Evolutionary conservation across 2,113 vertebrate genomes (phyloP).

Genomic region (Zosterops pallidus): DNA sequence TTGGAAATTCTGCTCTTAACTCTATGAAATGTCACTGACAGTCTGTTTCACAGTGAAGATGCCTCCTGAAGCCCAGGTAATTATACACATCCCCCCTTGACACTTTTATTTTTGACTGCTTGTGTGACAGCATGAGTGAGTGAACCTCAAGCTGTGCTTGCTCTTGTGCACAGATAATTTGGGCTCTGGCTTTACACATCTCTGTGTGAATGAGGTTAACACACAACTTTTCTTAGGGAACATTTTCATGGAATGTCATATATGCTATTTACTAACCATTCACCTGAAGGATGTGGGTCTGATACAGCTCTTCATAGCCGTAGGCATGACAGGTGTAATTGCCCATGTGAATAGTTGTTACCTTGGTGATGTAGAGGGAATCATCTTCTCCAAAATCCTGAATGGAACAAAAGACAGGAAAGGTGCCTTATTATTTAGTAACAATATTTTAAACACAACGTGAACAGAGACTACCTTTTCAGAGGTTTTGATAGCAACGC

Average conservation of each 20-base stretch:
- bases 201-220: not conserved
- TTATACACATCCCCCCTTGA: not conserved
- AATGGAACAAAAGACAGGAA: slow-evolving; percentile 49
- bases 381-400: slow-evolving; percentile 97
- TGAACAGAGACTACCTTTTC: not conserved
- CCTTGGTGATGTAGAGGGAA: slow-evolving; percentile 97
- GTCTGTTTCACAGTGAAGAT: not conserved
- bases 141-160: rapidly evolving
- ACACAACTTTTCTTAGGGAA: not conserved
- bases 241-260: slow-evolving; percentile 62
- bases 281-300: slow-evolving; percentile 99
- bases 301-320: slow-evolving; percentile 90
- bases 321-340: slow-evolving; percentile 96
- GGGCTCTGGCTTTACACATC: not conserved
- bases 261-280: slow-evolving; percentile 94
- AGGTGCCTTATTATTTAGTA: not conserved
- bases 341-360: slow-evolving; percentile 97
- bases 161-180: not conserved
- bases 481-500: not conserved
- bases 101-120: not conserved
- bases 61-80: not conserved
- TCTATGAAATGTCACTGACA: not conserved
- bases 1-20: not conserved
- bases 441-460: not conserved
- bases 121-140: rapidly evolving